Conservation (phyloP, 2,113 vertebrate species). For the Amblyornis subalaris region DNA sequence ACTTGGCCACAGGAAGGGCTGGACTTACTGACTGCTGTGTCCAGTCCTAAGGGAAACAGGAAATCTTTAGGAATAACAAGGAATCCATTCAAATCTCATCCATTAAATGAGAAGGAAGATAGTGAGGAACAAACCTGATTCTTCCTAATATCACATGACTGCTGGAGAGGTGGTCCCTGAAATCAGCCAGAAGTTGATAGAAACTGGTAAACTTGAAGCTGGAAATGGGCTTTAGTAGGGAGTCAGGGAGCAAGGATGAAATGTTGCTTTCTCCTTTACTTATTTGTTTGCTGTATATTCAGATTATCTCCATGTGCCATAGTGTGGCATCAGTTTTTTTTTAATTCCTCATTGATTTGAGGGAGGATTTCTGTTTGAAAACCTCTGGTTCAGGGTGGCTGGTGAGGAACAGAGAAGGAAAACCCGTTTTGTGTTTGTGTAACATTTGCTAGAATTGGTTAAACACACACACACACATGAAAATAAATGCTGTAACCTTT, state of each 20-base stretch:
- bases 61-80: not conserved
- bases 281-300: not conserved
- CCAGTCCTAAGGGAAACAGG: not conserved
- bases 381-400: not conserved
- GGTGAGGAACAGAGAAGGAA: not conserved
- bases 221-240: not conserved
- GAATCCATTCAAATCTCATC: not conserved
- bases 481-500: slow-evolving; percentile 45
- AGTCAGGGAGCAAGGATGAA: not conserved
- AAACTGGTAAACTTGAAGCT: not conserved
- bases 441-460: slow-evolving; percentile 36
- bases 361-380: slow-evolving; percentile 29
- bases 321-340: not conserved
- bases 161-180: not conserved
- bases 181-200: not conserved
- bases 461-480: slow-evolving; percentile 41
- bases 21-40: not conserved
- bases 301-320: not conserved
- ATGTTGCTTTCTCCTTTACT: not conserved
- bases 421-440: slow-evolving; percentile 21
- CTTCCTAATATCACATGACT: not conserved
- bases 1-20: not conserved
- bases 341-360: not conserved
- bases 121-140: not conserved
- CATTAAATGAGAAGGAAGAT: not conserved